These are phyloP conservation scores for Netelia melanura DNA, from an alignment of 2,888 invertebrate species.

Conservation along the genomic window DNA sequence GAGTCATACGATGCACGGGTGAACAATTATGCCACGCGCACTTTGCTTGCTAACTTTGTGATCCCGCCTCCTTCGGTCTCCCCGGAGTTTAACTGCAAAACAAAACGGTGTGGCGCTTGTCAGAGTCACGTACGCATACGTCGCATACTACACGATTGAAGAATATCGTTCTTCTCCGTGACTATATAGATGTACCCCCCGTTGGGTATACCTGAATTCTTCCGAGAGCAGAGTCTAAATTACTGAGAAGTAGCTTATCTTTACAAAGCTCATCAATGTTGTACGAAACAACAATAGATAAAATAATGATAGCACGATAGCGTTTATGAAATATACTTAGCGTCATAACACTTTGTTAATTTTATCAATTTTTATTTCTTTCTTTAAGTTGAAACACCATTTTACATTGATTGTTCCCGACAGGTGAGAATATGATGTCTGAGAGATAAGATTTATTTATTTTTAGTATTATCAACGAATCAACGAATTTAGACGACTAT, in stretches of 20 bases:
- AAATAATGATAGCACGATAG: background rate
- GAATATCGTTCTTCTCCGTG: background rate
- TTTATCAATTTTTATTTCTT: background rate
- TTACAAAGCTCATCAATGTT: background rate
- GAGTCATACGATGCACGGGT: background rate
- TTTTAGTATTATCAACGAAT: background rate
- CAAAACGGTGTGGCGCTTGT: background rate
- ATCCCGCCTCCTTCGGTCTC: background rate
- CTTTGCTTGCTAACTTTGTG: constrained; percentile 8
- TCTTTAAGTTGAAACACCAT: background rate
- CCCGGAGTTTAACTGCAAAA: background rate
- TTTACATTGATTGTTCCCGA: background rate
- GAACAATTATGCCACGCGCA: constrained; percentile 3
- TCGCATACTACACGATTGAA: background rate
- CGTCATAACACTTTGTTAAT: background rate
- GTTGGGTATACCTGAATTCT: background rate
- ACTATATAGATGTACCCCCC: background rate
- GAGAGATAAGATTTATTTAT: background rate
- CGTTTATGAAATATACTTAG: background rate
- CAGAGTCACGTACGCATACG: background rate
- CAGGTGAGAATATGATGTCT: background rate
- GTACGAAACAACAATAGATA: background rate
- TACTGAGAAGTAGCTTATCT: background rate
- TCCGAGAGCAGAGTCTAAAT: background rate
- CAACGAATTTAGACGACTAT: too few relatives aligned